These are phyloP conservation scores for Bombus waltoni DNA, from an alignment of 1,140 invertebrate genomes.

Conservation along the genomic window DNA sequence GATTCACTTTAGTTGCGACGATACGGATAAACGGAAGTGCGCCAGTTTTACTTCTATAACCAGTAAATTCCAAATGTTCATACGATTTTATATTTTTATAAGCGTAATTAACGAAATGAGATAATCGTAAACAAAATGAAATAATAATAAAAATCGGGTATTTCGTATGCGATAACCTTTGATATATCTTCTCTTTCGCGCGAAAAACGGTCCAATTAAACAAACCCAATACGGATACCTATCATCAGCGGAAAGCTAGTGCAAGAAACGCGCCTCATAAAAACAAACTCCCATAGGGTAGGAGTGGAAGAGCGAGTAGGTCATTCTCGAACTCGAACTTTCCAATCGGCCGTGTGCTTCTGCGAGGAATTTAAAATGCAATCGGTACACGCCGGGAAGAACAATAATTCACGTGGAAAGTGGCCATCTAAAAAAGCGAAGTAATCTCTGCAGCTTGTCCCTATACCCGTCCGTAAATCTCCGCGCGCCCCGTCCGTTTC, in stretches of 20 bases:
- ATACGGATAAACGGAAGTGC: not conserved
- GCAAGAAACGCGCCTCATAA: too few species aligned
- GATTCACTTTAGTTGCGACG: not conserved
- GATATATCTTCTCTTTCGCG: too few species aligned
- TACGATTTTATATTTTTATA: too few species aligned
- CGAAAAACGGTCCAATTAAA: too few species aligned
- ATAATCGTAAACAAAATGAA: too few species aligned
- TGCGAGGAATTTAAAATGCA: slow-evolving; percentile 39
- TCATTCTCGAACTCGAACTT: not conserved
- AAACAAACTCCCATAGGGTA: too few species aligned
- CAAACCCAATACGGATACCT: too few species aligned
- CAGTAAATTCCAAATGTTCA: not conserved
- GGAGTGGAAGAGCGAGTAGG: too few species aligned
- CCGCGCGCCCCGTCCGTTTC: slow-evolving; percentile 43
- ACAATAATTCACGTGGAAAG: slow-evolving; percentile 65
- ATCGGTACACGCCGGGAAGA: slow-evolving; percentile 36
- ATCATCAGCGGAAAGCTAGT: too few species aligned
- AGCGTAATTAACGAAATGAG: not conserved
- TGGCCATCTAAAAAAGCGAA: slow-evolving; percentile 57
- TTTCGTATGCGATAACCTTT: too few species aligned
- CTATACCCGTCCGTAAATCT: slow-evolving; percentile 60
- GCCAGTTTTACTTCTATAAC: not conserved
- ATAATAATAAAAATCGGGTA: too few species aligned
- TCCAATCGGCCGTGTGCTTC: slow-evolving; percentile 13
- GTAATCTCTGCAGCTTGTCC: slow-evolving; percentile 63